Percentiles rank a stretch among this genome's conserved stretches.
Conservation (phyloP, 2,113 vertebrate genomes). For the Channa argus region DNA sequence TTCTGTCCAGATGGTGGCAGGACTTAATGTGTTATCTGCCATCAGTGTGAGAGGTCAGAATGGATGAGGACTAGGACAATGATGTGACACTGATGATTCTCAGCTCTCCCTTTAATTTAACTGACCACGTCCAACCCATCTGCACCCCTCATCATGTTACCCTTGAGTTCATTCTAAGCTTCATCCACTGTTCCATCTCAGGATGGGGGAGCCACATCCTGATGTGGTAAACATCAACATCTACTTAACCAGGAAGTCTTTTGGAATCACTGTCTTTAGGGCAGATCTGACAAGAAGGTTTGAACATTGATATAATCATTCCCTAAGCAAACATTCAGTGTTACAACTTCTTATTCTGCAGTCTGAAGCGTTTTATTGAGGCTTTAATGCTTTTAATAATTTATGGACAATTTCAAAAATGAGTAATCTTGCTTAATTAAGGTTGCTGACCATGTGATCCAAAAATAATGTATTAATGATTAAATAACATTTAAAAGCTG, state of each 20-base stretch:
- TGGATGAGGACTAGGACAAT: constrained; percentile 49
- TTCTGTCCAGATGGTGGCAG: constrained; percentile 51
- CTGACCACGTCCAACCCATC: constrained; percentile 56
- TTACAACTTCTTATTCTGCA: too few species aligned
- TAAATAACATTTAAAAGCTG: constrained; percentile 11
- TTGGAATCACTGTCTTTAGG: neutral
- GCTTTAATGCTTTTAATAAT: neutral
- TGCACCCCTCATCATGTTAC: constrained; percentile 45
- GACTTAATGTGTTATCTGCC: constrained; percentile 20
- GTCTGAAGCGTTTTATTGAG: too few species aligned
- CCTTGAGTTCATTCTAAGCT: constrained; percentile 55
- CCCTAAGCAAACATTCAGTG: too few species aligned
- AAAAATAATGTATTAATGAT: constrained; percentile 13
- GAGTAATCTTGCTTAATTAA: neutral
- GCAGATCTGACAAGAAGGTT: too few species aligned
- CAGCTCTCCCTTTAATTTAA: constrained; percentile 55
- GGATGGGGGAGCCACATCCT: constrained; percentile 68
- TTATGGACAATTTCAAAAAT: too few species aligned
- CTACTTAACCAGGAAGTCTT: neutral
- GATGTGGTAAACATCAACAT: neutral
- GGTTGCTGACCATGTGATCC: neutral
- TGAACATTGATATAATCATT: too few species aligned
- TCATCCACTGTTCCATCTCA: constrained; percentile 69
- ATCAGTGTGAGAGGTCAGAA: constrained; percentile 35
- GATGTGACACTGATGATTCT: constrained; percentile 69